Evolutionary conservation across 1,140 invertebrate species (phyloP).

Genomic region (Eumeta japonica): DNA sequence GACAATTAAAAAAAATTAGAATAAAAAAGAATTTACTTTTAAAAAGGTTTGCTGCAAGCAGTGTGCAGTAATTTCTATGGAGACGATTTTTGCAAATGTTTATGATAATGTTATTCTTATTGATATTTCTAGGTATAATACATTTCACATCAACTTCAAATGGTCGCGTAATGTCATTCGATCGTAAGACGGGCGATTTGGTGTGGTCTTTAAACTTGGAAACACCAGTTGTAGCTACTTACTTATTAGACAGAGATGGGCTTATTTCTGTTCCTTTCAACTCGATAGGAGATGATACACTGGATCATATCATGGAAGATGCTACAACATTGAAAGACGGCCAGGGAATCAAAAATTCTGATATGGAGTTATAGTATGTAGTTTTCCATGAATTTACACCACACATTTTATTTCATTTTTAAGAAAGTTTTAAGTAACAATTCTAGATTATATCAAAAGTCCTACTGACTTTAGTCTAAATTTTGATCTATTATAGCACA

Average conservation of each 20-base stretch:
- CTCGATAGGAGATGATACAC: conserved; percentile 82
- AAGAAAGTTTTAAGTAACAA: no score
- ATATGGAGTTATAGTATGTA: conserved; percentile 76
- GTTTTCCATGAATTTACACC: no score
- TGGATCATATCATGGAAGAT: conserved; percentile 70
- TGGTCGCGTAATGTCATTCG: conserved; percentile 79
- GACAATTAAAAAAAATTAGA: no score
- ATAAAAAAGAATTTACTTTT: no score
- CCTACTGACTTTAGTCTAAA: no score
- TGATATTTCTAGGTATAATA: conserved; percentile 75
- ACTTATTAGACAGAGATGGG: conserved; percentile 75
- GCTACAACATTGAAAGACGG: conserved; percentile 63
- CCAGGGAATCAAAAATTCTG: conserved; percentile 56
- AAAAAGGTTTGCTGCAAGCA: no score
- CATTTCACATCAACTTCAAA: conserved; percentile 90
- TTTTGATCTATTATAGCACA: no score
- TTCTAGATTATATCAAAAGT: no score
- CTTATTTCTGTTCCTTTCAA: conserved; percentile 87
- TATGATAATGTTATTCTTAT: no score
- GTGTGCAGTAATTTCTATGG: no score
- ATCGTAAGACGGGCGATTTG: conserved; percentile 70
- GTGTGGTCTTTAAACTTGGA: conserved; percentile 85
- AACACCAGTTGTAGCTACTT: conserved; percentile 90
- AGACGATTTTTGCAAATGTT: no score
- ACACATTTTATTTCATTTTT: no score